Percentiles rank a stretch among this genome's conserved stretches.
These are phyloP conservation scores for Telmatherina bonti DNA, from an alignment of 2,797 vertebrate species.

Conservation along the genomic window DNA sequence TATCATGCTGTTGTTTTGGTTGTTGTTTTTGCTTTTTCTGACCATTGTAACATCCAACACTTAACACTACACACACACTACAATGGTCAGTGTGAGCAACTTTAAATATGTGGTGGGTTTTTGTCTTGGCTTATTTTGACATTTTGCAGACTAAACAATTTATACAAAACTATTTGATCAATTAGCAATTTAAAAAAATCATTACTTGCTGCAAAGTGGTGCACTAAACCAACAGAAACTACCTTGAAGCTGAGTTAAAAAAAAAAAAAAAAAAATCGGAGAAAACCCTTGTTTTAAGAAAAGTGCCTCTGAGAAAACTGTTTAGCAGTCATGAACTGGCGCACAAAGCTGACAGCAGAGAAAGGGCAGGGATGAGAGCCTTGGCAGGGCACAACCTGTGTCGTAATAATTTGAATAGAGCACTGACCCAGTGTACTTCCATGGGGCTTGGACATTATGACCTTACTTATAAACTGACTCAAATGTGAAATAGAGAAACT, in stretches of 20 bases:
- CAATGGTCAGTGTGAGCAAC: not conserved
- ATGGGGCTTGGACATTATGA: conserved; percentile 23
- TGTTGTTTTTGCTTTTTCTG: no score
- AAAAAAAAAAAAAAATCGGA: conserved; percentile 26
- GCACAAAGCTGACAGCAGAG: conserved; percentile 39
- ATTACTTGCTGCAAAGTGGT: not conserved
- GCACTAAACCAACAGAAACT: not conserved
- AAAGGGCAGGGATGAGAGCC: conserved; percentile 44
- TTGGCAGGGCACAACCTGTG: conserved; percentile 58
- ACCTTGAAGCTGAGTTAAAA: not conserved
- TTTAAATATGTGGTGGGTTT: conserved; percentile 1
- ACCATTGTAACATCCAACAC: no score
- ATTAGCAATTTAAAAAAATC: not conserved
- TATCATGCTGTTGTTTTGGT: no score
- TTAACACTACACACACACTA: no score
- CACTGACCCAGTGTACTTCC: conserved; percentile 48
- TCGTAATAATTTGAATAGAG: conserved; percentile 46
- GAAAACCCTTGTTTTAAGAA: conserved; percentile 7
- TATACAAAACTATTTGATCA: not conserved
- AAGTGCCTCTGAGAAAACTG: conserved; percentile 30
- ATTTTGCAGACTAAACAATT: not conserved
- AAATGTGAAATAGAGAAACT: not conserved
- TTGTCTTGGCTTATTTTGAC: not conserved
- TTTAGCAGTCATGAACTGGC: conserved; percentile 56
- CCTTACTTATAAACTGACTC: conserved; percentile 25